phyloP scores from a whole-genome alignment of 1,140 invertebrate genomes.

The Anagrus nilaparvatae region DNA sequence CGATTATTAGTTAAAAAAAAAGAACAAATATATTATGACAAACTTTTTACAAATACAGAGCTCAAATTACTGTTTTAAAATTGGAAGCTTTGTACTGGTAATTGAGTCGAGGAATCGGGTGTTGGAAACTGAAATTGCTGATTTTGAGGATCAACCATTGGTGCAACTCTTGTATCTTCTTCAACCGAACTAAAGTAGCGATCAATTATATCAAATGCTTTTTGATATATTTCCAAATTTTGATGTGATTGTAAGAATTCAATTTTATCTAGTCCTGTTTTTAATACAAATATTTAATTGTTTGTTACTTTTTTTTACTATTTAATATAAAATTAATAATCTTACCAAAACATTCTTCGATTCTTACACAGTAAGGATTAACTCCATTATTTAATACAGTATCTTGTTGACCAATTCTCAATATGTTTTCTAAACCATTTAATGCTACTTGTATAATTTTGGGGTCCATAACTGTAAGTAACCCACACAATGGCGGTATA shows the following conservation, averaged over 20 bases:
- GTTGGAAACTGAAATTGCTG: slow-evolving; percentile 69
- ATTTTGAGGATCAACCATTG: slow-evolving; percentile 63
- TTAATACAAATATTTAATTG: background rate
- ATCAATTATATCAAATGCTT: slow-evolving; percentile 93
- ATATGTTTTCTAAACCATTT: slow-evolving; percentile 93
- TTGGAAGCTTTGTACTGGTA: slow-evolving; percentile 68
- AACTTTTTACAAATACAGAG: slow-evolving; percentile 9
- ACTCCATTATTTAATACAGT: slow-evolving; percentile 54
- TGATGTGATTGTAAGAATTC: slow-evolving; percentile 95
- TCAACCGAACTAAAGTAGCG: slow-evolving; percentile 88
- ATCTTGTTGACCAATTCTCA: slow-evolving; percentile 83
- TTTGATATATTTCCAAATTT: slow-evolving; percentile 93
- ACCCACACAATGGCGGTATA: slow-evolving; percentile 89
- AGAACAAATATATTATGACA: slow-evolving; percentile 15
- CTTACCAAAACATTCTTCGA: slow-evolving; percentile 94
- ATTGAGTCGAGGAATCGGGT: slow-evolving; percentile 49
- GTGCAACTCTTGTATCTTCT: slow-evolving; percentile 76
- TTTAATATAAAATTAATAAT: slow-evolving; percentile 10
- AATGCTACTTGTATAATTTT: slow-evolving; percentile 98
- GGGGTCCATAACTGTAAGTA: slow-evolving; percentile 85
- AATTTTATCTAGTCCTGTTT: slow-evolving; percentile 87
- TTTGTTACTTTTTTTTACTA: background rate
- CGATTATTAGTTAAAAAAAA: slow-evolving; percentile 27
- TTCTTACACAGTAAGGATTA: slow-evolving; percentile 84
- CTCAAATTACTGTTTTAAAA: slow-evolving; percentile 49